These are phyloP conservation scores for Octopus sinensis DNA, from an alignment of 1,140 invertebrate species.

Conservation along the genomic window DNA sequence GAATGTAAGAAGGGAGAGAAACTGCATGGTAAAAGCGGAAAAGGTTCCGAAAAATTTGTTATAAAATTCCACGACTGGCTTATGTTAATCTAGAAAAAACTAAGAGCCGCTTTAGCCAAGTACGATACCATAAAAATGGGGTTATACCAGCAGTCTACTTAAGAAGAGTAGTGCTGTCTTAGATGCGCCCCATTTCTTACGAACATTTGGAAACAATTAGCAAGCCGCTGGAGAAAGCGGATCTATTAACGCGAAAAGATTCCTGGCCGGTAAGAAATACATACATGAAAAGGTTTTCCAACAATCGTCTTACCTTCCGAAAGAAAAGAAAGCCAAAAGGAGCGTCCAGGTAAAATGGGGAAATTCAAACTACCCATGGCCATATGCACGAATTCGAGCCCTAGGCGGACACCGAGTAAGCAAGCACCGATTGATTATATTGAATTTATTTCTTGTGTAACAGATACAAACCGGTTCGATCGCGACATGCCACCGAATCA, in stretches of 20 bases:
- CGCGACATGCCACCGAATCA: conserved; percentile 53
- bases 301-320: conserved; percentile 26
- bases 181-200: conserved; percentile 48
- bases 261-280: conserved; percentile 56
- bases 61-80: conserved; percentile 55
- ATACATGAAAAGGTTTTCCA: conserved; percentile 56
- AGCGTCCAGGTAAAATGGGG: conserved; percentile 41
- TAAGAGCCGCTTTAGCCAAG: conserved; percentile 46
- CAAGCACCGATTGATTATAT: conserved; percentile 53
- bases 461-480: conserved; percentile 55
- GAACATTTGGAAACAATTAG: conserved; percentile 48
- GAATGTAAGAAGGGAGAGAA: conserved; percentile 57
- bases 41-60: conserved; percentile 55
- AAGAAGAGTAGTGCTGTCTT: conserved; percentile 38
- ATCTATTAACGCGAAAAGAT: conserved; percentile 55
- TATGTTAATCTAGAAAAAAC: conserved; percentile 37
- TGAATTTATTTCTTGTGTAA: conserved; percentile 51
- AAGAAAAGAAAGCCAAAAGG: conserved; percentile 25
- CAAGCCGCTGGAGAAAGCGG: conserved; percentile 48
- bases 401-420: conserved; percentile 47
- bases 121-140: conserved; percentile 49
- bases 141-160: conserved; percentile 48
- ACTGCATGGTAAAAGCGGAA: conserved; percentile 52
- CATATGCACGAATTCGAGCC: conserved; percentile 52
- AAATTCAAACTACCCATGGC: conserved; percentile 44